A percentile compares a stretch with the other conserved stretches of the same genome.
Conservation (phyloP, 2,113 vertebrate species). For the Pterocles gutturalis region DNA sequence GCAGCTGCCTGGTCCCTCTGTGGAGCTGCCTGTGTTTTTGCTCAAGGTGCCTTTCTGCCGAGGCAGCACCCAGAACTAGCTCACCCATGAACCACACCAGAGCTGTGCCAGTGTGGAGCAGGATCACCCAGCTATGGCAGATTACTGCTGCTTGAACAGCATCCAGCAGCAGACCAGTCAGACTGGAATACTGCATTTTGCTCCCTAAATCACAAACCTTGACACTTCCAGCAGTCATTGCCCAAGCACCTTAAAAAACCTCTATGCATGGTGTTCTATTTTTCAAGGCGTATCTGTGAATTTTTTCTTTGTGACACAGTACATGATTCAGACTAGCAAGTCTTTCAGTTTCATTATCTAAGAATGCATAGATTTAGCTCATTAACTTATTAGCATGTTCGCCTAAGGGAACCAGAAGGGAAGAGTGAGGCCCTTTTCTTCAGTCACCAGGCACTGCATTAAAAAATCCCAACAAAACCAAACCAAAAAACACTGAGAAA, state of each 20-base stretch:
- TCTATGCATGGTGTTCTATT: background rate
- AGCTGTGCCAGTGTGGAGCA: accelerated
- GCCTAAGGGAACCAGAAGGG: background rate
- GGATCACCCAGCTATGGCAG: accelerated
- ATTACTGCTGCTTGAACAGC: background rate
- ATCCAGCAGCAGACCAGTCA: background rate
- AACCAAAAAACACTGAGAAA: background rate
- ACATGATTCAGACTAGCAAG: background rate
- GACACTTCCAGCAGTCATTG: background rate
- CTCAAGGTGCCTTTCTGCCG: background rate
- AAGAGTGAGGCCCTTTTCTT: background rate
- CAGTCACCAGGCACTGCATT: background rate
- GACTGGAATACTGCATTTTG: background rate
- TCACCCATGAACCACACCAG: background rate
- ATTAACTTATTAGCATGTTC: background rate
- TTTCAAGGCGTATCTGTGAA: background rate
- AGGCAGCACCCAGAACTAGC: background rate
- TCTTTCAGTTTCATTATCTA: background rate
- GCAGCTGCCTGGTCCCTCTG: background rate
- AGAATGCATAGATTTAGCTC: background rate
- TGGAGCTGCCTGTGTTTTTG: no score
- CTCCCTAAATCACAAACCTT: background rate
- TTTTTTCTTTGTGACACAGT: background rate
- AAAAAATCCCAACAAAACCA: no score
- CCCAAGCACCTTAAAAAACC: background rate